Evolutionary conservation across 23 tunicate genomes (phyloP).

Genomic region (Diplosoma virens): DNA sequence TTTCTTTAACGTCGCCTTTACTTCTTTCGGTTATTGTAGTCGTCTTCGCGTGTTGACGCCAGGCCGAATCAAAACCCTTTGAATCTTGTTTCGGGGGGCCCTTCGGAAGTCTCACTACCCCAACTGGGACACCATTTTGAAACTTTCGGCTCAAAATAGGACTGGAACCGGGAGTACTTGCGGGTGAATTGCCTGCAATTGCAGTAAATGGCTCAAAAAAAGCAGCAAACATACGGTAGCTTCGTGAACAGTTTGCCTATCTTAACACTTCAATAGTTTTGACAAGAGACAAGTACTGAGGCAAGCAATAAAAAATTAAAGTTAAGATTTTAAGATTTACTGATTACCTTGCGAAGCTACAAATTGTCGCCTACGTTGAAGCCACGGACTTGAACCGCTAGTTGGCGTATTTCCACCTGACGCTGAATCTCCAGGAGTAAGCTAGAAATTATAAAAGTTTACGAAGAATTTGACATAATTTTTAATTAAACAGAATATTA

Average conservation of each 20-base stretch:
- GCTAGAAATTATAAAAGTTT: too few relatives aligned
- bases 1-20: slow-evolving; percentile 19
- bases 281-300: too few relatives aligned
- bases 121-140: slow-evolving; percentile 84
- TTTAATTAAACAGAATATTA: too few relatives aligned
- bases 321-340: too few relatives aligned
- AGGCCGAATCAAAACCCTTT: slow-evolving; percentile 60
- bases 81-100: slow-evolving; percentile 78
- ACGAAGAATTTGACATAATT: too few relatives aligned
- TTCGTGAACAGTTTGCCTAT: too few relatives aligned
- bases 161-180: slow-evolving; percentile 79
- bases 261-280: too few relatives aligned
- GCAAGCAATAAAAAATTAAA: too few relatives aligned
- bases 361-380: slow-evolving; percentile 66
- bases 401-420: slow-evolving; percentile 65
- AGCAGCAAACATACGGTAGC: too few relatives aligned
- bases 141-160: slow-evolving; percentile 80
- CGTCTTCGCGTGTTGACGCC: slow-evolving; percentile 13
- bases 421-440: slow-evolving; percentile 51
- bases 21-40: slow-evolving; percentile 15
- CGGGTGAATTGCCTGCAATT: slow-evolving; percentile 81
- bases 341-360: slow-evolving; percentile 81
- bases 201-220: too few relatives aligned
- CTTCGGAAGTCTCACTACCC: slow-evolving; percentile 66
- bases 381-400: slow-evolving; percentile 87